Conservation (phyloP, 92 coral and sea anemone species). For the Umimayanthus kanabou region DNA sequence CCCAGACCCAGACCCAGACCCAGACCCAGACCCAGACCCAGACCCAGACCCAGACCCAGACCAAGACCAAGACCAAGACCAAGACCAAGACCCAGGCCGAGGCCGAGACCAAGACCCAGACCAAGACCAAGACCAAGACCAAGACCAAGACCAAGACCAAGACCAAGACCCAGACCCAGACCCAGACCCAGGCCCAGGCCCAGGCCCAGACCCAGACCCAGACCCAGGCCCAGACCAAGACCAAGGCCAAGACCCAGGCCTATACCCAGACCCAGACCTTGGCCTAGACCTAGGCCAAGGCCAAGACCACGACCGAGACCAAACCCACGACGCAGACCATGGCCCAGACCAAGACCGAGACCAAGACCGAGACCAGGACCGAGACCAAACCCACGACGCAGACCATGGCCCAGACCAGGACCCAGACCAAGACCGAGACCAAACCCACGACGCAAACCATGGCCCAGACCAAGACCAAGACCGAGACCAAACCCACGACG, state of each 20-base stretch:
- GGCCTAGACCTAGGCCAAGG: neutral
- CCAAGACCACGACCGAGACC: neutral
- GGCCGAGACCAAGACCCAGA: neutral
- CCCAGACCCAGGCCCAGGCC: neutral
- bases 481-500: neutral
- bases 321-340: neutral
- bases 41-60: neutral
- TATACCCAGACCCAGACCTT: neutral
- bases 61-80: neutral
- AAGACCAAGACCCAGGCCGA: neutral
- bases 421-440: neutral
- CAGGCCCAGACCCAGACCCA: neutral
- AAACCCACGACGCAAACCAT: neutral
- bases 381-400: neutral
- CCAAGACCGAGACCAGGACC: neutral
- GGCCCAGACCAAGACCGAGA: neutral
- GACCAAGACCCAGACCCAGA: neutral
- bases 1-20: too few relatives aligned
- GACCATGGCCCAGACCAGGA: neutral
- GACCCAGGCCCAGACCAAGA: neutral
- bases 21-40: neutral
- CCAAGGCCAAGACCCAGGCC: neutral
- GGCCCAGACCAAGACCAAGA: neutral
- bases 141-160: neutral
- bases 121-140: neutral